These are phyloP conservation scores for Cliona cf. orientalis DNA, from an alignment of 37 sponge, comb jelly and placozoan genomes.

Conservation along the genomic window DNA sequence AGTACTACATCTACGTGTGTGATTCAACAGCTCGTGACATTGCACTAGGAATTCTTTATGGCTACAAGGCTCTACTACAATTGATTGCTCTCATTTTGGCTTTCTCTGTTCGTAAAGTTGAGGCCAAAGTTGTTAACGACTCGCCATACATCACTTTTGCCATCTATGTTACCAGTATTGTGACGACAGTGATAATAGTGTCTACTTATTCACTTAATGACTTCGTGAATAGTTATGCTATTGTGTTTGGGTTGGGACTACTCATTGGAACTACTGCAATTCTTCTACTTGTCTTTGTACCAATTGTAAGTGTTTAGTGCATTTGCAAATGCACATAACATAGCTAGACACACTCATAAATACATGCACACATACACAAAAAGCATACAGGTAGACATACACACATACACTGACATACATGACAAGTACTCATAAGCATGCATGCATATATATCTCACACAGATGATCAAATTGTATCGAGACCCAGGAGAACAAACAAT, in stretches of 20 bases:
- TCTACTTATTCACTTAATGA: constrained; percentile 29
- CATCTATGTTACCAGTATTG: constrained; percentile 53
- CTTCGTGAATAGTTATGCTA: constrained; percentile 18
- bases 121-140: constrained; percentile 53
- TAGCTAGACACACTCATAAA: too few relatives aligned
- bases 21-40: constrained; percentile 6
- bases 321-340: too few relatives aligned
- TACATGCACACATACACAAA: too few relatives aligned
- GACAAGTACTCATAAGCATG: too few relatives aligned
- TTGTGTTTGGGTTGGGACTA: constrained; percentile 10
- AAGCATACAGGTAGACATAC: too few relatives aligned
- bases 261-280: constrained; percentile 39
- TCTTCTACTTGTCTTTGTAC: constrained; percentile 53
- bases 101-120: constrained; percentile 49
- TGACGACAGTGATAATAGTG: constrained; percentile 27
- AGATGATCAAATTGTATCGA: neutral
- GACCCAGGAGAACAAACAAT: neutral
- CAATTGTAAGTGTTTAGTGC: constrained; percentile 59
- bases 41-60: constrained; percentile 34
- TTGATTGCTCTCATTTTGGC: constrained; percentile 44
- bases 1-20: constrained; percentile 46
- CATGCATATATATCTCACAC: neutral
- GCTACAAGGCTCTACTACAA: constrained; percentile 56
- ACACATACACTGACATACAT: too few relatives aligned
- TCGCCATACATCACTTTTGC: constrained; percentile 36